Base-by-base conservation (phyloP, 2,888 invertebrate species). In the Machimus atricapillus region DNA sequence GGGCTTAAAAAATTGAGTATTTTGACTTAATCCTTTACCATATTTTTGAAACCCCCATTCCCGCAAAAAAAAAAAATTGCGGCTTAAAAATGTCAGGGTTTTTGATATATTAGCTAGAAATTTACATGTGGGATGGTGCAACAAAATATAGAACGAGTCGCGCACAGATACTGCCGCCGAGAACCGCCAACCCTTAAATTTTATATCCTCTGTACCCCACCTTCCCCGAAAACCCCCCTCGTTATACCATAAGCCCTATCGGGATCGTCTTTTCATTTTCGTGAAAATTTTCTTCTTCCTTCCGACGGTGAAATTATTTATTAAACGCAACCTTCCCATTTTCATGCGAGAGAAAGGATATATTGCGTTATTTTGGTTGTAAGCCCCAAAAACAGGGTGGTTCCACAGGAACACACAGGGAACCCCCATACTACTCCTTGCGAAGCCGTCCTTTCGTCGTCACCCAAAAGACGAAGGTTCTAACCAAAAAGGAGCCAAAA, bases 261-360 rank as follows among this genome's bases (percentile, higher is more conserved):
- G 5, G 52, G 19, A 56, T 66, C 85, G 74, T 74, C 85, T 74
- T 85, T 85, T 85, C 46, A 74, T 85, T 74, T 85, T 43, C 34
- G 8, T n/a, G 66, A 43, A 31, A 43, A 85, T 46, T 73, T 79
- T 74, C 46, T 73, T 74, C 73, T 74, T 74, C 85, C 74, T 85
- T 74, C 85, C 74, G 74, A 74, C 74, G 85, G 31, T 85, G 74
- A 85, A 74, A 85, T 85, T 85, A 85, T 85, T 85, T 85, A 85
- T 85, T 85, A 85, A 85, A 85, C 43, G 85, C 27, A 85, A 85
- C 43, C 85, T 27, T 66, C 27, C 43, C 52, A 52, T 52, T 52
- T 52, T 16, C 52, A 52, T 52, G 52, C 52, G 19, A 27, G 14
- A 16, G 46, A 5, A 31, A 74, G 73, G 85, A 74, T 74, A 31